Evolutionary conservation across 2,888 invertebrate species (phyloP), one percentile per base, ranked within the genome.

Genomic region (Plebejus argus): DNA sequence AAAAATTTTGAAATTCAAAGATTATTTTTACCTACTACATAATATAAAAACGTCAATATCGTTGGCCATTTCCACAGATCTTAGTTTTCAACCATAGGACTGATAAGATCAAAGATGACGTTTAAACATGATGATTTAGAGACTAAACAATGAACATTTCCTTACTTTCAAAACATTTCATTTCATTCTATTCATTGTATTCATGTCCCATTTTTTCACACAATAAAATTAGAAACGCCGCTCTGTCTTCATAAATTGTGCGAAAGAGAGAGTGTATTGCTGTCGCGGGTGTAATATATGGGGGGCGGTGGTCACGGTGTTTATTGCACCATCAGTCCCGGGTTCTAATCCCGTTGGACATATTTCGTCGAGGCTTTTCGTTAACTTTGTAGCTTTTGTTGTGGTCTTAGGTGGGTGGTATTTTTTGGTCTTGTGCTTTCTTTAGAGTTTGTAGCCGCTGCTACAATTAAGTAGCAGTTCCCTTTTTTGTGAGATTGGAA

Each of bases 301-400:
- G 53, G 53, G 66, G 5, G 15, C 58, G 20, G 66, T 66, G 66
- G 28, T 18, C 66, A 66, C 15, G 10, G 28, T 66, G 66, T 66
- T 66, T 66, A 66, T 66, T 28, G 12, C 28, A 5, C 28, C 66
- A 66, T 66, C 66, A 66, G 66, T 66, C 66, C 15, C 28, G 28
- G 66, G 18, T 33, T 66, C 66, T 66, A 66, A 66, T 18, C 66
- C 66, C 66, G 12, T 28, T 66, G 66, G 66, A 66, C 66, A 66
- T 66, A 28, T 66, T 28, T 66, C 66, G 28, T 66, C 66, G 15
- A 20, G 66, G 66, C 66, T 61, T 23, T 23, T 5, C 23, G 61
- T 23, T 61, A 23, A 23, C 66, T 66, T 66, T 23, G 61, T 12
- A 23, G 66, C 66, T 66, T 66, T 66, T 66, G 66, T 66, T 33